Conservation (phyloP, 53 echinoderm and acorn worm species). For the Arbacia lixula region DNA sequence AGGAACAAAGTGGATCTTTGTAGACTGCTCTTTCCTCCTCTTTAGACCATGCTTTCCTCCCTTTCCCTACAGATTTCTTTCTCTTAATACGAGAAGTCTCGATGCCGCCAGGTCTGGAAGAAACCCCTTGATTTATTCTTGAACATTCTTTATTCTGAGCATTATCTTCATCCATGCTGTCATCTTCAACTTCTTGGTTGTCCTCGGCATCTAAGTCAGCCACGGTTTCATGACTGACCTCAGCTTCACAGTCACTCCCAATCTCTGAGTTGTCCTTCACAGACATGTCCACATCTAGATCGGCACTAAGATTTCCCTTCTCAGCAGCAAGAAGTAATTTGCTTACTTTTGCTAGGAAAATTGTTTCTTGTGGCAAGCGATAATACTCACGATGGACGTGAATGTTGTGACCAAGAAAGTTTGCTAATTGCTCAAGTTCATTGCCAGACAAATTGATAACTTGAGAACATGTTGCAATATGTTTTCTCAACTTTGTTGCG, state of each 20-base stretch:
- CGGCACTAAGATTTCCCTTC: no score
- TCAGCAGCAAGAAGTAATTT: neutral
- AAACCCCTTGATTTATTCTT: slow-evolving; percentile 1
- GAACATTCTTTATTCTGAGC: neutral
- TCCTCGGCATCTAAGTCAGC: no score
- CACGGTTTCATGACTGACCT: no score
- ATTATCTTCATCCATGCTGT: no score
- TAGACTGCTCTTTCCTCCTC: slow-evolving; percentile 8
- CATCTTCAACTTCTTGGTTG: no score
- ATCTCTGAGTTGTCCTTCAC: no score
- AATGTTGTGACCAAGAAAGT: slow-evolving; percentile 35
- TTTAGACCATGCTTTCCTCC: slow-evolving; percentile 20
- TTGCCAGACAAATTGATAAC: slow-evolving; percentile 13
- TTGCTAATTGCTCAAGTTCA: slow-evolving; percentile 39
- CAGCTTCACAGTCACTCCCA: no score
- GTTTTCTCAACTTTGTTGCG: slow-evolving; percentile 46
- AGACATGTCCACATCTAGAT: no score
- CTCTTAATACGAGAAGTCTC: neutral
- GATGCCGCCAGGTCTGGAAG: neutral
- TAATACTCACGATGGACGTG: slow-evolving; percentile 44
- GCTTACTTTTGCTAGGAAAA: neutral
- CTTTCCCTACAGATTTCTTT: slow-evolving; percentile 10
- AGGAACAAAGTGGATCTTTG: slow-evolving; percentile 8
- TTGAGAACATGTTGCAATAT: slow-evolving; percentile 35
- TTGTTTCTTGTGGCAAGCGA: slow-evolving; percentile 41